These are phyloP conservation scores for Coleophora flavipennella DNA, from an alignment of 2,888 invertebrate genomes.

Conservation along the genomic window DNA sequence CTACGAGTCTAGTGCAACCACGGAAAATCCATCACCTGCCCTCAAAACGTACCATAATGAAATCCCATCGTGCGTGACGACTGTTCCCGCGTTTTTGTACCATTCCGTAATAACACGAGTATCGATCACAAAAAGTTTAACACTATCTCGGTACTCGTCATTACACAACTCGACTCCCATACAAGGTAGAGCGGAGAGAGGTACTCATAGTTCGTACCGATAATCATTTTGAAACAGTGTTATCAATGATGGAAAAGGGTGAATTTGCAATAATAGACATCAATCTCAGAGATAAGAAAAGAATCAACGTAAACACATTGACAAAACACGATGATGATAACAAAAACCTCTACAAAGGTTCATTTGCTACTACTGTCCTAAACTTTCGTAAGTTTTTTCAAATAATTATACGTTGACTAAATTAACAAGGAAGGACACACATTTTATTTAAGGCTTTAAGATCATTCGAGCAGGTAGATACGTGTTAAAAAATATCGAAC, in stretches of 20 bases:
- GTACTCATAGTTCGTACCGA: background rate
- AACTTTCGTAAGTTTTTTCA: conserved; percentile 52
- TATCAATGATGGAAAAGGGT: conserved; percentile 38
- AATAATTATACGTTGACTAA: no score
- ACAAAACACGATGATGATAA: conserved; percentile 23
- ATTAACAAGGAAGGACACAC: no score
- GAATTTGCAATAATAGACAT: conserved; percentile 53
- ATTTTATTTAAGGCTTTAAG: no score
- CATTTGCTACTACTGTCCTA: conserved; percentile 42
- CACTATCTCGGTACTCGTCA: conserved; percentile 4
- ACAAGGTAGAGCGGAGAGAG: background rate
- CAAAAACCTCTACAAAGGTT: conserved; percentile 23
- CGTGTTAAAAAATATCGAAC: no score
- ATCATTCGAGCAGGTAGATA: no score
- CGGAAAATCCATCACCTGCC: conserved; percentile 4
- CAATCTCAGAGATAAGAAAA: conserved; percentile 33
- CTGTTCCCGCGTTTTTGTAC: conserved; percentile 23
- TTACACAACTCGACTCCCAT: conserved; percentile 10
- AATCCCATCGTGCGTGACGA: conserved; percentile 15
- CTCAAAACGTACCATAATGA: conserved; percentile 3
- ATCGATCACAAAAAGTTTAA: conserved; percentile 9
- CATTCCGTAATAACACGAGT: background rate
- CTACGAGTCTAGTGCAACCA: conserved; percentile 2
- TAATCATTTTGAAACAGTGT: background rate
- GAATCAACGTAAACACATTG: conserved; percentile 18